These are phyloP conservation scores for Mastomys coucha DNA, from an alignment of 2,113 vertebrate genomes.

Conservation along the genomic window DNA sequence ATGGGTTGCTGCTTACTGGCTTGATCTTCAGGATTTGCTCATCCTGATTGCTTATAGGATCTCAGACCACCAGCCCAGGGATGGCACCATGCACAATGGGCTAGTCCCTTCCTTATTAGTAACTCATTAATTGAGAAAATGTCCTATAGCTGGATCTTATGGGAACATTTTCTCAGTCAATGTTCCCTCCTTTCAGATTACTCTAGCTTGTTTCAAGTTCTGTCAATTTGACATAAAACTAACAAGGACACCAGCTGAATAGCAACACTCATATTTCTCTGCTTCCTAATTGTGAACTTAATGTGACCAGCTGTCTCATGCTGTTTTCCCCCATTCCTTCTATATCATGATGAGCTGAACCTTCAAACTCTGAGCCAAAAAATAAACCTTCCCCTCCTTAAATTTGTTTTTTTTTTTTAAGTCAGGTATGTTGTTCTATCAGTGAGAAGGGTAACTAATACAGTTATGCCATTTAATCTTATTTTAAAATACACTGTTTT, in stretches of 20 bases:
- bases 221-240: not conserved
- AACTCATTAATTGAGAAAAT: not conserved
- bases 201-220: not conserved
- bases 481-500: not conserved
- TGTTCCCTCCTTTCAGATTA: not conserved
- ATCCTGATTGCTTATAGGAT: not conserved
- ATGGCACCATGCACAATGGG: not conserved
- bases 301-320: not conserved
- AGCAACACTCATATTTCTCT: not conserved
- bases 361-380: not conserved
- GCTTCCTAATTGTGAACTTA: not conserved
- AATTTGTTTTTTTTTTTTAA: not conserved
- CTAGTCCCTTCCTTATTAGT: not conserved
- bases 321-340: no score
- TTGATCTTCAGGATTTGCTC: not conserved
- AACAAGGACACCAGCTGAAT: not conserved
- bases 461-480: not conserved
- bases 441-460: not conserved
- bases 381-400: not conserved
- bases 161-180: not conserved
- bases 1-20: not conserved
- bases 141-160: not conserved
- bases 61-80: not conserved
- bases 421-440: not conserved
- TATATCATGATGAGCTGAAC: no score